Base-by-base conservation (phyloP, 2,113 vertebrate genomes). In the Girardinichthys multiradiatus region DNA sequence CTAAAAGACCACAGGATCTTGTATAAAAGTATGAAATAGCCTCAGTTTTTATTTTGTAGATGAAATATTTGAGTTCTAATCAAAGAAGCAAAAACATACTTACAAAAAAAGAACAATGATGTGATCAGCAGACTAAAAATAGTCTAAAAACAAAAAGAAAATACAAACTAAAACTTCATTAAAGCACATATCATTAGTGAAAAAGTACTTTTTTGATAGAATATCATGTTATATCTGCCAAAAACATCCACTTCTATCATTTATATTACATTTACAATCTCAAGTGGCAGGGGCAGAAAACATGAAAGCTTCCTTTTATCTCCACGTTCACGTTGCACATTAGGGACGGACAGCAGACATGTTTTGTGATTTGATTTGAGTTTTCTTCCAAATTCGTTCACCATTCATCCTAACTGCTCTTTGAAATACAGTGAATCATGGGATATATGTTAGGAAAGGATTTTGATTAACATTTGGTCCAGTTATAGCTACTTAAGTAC, bases 301-400 rank as follows among this genome's bases (percentile, higher is more conserved):
- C 79, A 71, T 81, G 68, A 81, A 81, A 81, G 79, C 39, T 67
- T 61, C 70, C 62, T 81, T 81, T 81, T 62, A 81, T 75, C 72
- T 80, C 58, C 29, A n/a, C n/a, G 72, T 71, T 72, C 72, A 6
- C 27, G 64, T 51, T 37, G 68, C 17, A 54, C 79, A 48, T 70
- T 71, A 67, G 79, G 72, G 79, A 81, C 68, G 59, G 67, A 71
- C 72, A 42, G 78, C 31, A 61, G 67, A 57, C 68, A 66, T 42
- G 42, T 80, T 75, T 80, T 75, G 57, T 80, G 72, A 76, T 76
- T 14, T 59, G 66, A 74, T 80, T 70, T 42, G 17, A 59, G 68
- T 57, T 70, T 64, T 80, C 65, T 74, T 80, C 61, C 54, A 61
- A 74, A 74, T 74, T 78, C 39, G 37, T 66, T 60, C 58, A 61